These are phyloP conservation scores for Pogonomyrmex barbatus DNA, from an alignment of 1,140 invertebrate genomes.

Conservation along the genomic window DNA sequence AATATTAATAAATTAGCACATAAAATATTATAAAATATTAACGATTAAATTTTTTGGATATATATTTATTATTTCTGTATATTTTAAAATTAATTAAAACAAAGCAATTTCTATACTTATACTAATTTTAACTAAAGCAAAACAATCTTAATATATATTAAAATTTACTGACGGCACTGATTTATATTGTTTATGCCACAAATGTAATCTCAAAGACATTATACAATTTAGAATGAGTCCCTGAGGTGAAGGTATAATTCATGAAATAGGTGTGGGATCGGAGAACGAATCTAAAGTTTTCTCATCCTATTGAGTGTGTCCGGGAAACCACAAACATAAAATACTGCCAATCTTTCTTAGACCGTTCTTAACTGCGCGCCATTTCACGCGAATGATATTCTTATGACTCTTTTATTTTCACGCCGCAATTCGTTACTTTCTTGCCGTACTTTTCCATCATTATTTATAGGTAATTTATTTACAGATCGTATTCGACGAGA, in stretches of 20 bases:
- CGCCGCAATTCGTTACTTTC: background rate
- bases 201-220: conserved; percentile 63
- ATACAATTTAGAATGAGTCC: conserved; percentile 62
- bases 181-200: conserved; percentile 68
- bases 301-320: conserved; percentile 34
- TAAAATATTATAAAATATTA: background rate
- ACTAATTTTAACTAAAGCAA: conserved; percentile 45
- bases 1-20: conserved; percentile 4
- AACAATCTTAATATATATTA: background rate
- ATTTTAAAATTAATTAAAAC: no score
- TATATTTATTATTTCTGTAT: no score
- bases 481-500: background rate
- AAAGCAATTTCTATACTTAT: no score
- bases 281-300: conserved; percentile 52
- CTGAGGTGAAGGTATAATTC: conserved; percentile 36
- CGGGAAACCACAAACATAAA: conserved; percentile 43
- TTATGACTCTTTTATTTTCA: conserved; percentile 59
- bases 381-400: conserved; percentile 58
- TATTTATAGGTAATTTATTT: background rate
- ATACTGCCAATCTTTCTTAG: conserved; percentile 52
- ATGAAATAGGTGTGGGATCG: background rate
- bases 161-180: conserved; percentile 42
- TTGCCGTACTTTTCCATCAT: background rate
- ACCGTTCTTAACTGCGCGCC: conserved; percentile 50
- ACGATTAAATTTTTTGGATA: background rate